phyloP scores from a whole-genome alignment of 2,113 vertebrate genomes.

The Boulengeromyrus knoepffleri region DNA sequence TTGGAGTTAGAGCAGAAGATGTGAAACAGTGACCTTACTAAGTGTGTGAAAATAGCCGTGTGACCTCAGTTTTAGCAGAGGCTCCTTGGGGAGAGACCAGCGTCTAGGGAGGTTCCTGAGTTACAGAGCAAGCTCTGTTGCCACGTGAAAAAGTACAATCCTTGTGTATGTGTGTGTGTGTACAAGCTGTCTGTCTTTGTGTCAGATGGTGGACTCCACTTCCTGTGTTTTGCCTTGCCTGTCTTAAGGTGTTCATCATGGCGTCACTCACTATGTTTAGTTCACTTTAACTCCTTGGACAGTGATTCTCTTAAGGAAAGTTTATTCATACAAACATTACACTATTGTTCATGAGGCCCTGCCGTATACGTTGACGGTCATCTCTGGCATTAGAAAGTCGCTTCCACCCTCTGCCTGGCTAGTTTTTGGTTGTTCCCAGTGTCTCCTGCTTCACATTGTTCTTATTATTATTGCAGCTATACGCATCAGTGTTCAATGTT shows the following conservation, averaged over 20 bases:
- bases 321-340: neutral
- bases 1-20: slow-evolving; percentile 1
- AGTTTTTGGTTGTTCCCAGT: no score
- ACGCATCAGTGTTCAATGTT: no score
- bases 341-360: neutral
- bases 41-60: slow-evolving; percentile 20
- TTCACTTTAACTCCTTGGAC: neutral
- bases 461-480: no score
- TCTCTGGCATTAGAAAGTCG: no score
- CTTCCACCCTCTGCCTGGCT: no score
- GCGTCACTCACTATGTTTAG: neutral
- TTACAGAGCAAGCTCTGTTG: slow-evolving; percentile 15
- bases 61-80: slow-evolving; percentile 18
- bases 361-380: no score
- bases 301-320: neutral
- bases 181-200: slow-evolving; percentile 13
- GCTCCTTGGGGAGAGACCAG: slow-evolving; percentile 1
- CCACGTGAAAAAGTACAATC: slow-evolving; percentile 3
- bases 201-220: neutral
- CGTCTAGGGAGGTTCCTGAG: slow-evolving; percentile 13
- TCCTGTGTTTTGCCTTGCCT: slow-evolving; percentile 8
- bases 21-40: slow-evolving; percentile 17
- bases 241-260: neutral
- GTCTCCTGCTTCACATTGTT: no score
- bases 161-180: neutral